These are phyloP conservation scores for Anneissia japonica DNA, from an alignment of 35 echinoderm and acorn worm species.

Conservation along the genomic window DNA sequence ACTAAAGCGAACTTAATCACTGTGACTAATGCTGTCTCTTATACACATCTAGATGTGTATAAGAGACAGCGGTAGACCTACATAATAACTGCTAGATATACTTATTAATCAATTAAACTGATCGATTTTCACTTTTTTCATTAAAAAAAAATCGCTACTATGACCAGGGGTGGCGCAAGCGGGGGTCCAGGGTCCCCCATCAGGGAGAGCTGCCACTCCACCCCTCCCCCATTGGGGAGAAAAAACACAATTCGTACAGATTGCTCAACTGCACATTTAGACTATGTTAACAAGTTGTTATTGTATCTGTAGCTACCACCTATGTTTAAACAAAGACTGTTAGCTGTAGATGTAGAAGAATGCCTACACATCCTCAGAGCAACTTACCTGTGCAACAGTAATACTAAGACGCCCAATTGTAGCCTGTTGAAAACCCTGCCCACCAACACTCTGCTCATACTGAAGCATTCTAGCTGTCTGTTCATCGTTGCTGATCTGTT, in stretches of 20 bases:
- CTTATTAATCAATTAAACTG: too few species aligned
- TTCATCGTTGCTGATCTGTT: slow-evolving; percentile 74
- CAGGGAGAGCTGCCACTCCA: neutral
- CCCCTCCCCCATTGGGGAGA: neutral
- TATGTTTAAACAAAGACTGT: neutral
- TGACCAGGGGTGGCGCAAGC: too few species aligned
- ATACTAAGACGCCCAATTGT: slow-evolving; percentile 73
- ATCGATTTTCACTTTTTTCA: too few species aligned
- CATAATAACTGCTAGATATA: too few species aligned
- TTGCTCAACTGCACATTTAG: neutral
- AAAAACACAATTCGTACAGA: neutral
- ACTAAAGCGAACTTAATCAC: too few species aligned
- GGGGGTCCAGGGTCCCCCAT: neutral
- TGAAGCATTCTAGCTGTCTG: slow-evolving; percentile 85
- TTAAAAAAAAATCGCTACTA: too few species aligned
- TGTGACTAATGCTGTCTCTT: too few species aligned
- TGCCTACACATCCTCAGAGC: neutral
- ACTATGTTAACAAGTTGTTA: neutral
- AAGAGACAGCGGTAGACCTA: too few species aligned
- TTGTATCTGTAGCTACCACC: neutral
- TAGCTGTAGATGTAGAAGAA: neutral
- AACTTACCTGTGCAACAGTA: slow-evolving; percentile 79
- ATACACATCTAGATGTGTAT: too few species aligned
- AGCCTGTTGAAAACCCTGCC: neutral
- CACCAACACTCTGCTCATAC: slow-evolving; percentile 30